Percentiles rank a stretch among this genome's conserved stretches.
These are phyloP conservation scores for Hylaeus anthracinus DNA, from an alignment of 1,140 invertebrate genomes.

Conservation along the genomic window DNA sequence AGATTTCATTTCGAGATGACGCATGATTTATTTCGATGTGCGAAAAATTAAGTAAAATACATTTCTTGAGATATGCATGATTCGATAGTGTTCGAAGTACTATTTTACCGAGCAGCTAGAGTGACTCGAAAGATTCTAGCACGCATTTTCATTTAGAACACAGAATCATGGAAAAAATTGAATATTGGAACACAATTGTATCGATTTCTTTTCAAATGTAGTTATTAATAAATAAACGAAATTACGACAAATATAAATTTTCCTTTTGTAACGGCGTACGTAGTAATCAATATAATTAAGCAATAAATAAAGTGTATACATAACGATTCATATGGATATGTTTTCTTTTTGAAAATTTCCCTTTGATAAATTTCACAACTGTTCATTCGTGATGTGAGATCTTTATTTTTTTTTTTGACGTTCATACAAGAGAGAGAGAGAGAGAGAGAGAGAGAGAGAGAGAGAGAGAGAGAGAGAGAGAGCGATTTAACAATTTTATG, in stretches of 20 bases:
- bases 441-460: neutral
- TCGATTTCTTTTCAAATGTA: neutral
- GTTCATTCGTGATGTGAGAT: constrained; percentile 63
- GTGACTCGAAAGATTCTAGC: constrained; percentile 6
- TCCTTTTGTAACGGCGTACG: neutral
- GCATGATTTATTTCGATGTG: neutral
- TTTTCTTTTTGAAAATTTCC: neutral
- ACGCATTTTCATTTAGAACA: neutral
- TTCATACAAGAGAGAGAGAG: constrained; percentile 2
- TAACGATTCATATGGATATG: constrained; percentile 30
- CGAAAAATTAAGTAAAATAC: constrained; percentile 1
- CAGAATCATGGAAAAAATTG: neutral
- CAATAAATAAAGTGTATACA: constrained; percentile 15
- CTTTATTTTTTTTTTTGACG: neutral
- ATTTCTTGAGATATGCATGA: constrained; percentile 6
- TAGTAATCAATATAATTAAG: constrained; percentile 28
- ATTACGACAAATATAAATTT: constrained; percentile 29
- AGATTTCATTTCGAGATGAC: neutral
- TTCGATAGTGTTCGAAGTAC: constrained; percentile 13
- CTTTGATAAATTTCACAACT: constrained; percentile 26
- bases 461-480: constrained; percentile 1
- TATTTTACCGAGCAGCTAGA: constrained; percentile 27
- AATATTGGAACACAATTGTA: constrained; percentile 11
- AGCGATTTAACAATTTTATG: neutral
- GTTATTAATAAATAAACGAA: constrained; percentile 12